phyloP scores from a whole-genome alignment of 2,113 vertebrate genomes.

The Helogale parvula region DNA sequence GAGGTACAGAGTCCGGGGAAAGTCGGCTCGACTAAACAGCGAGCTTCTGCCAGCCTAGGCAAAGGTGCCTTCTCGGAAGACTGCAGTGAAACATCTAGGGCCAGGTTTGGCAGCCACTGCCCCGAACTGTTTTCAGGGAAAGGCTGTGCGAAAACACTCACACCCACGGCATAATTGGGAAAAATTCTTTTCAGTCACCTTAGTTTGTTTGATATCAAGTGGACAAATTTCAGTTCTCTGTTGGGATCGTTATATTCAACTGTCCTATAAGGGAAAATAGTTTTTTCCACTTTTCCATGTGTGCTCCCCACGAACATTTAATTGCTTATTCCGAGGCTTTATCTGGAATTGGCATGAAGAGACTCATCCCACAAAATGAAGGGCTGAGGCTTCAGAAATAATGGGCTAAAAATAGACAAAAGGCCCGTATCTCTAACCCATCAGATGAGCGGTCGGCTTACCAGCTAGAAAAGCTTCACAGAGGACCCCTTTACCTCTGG shows the following conservation, averaged over 20 bases:
- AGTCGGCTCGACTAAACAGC: not conserved
- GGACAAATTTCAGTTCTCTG: constrained; percentile 37
- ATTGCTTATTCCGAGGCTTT: constrained; percentile 48
- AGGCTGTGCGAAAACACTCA: constrained; percentile 45
- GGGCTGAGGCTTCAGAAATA: constrained; percentile 45
- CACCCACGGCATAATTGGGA: not conserved
- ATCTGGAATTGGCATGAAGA: constrained; percentile 44
- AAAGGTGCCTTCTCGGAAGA: not conserved
- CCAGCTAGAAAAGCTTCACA: not conserved
- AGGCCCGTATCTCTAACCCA: not conserved
- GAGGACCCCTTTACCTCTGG: not conserved
- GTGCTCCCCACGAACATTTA: not conserved
- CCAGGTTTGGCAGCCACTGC: constrained; percentile 3
- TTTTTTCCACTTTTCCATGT: constrained; percentile 4
- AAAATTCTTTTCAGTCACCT: constrained; percentile 1
- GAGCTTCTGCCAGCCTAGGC: not conserved
- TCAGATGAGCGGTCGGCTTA: not conserved
- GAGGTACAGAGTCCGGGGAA: not conserved
- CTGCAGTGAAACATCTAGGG: constrained; percentile 56
- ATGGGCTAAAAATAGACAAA: constrained; percentile 56
- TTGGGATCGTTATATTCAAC: constrained; percentile 50
- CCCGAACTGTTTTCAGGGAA: not conserved
- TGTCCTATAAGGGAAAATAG: not conserved
- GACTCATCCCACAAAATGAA: not conserved
- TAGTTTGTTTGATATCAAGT: constrained; percentile 48